These are phyloP conservation scores for Hydractinia echinata DNA, from an alignment of 30 jellyfish, hydroid and myxozoan genomes.

Conservation along the genomic window DNA sequence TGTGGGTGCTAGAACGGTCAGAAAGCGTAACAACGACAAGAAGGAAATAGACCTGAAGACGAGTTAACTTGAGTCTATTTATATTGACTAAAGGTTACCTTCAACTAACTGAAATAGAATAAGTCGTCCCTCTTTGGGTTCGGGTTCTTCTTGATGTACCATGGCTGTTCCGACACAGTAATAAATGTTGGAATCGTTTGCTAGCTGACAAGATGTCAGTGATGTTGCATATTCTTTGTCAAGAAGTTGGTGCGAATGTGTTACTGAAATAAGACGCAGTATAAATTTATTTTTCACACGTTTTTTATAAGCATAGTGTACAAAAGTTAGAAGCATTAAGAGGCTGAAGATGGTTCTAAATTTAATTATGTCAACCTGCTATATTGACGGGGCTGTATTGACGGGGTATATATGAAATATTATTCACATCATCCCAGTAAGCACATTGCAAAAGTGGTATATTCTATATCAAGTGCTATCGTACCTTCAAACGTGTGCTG, in stretches of 20 bases:
- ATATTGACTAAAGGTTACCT: slow-evolving; percentile 27
- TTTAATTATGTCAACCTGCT: too few species aligned
- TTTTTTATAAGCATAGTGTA: too few species aligned
- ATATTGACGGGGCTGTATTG: too few species aligned
- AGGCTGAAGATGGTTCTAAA: too few species aligned
- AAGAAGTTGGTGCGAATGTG: slow-evolving; percentile 71
- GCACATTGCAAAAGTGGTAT: neutral
- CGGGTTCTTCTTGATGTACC: slow-evolving; percentile 80
- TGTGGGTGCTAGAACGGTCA: too few species aligned
- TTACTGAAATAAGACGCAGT: slow-evolving; percentile 32
- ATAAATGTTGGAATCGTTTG: slow-evolving; percentile 70
- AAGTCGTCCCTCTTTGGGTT: slow-evolving; percentile 79
- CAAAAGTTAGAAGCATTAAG: too few species aligned
- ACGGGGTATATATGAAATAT: too few species aligned
- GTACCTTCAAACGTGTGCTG: slow-evolving; percentile 98
- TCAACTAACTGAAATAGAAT: slow-evolving; percentile 70
- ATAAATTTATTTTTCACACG: too few species aligned
- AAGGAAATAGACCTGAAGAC: too few species aligned
- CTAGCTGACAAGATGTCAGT: slow-evolving; percentile 69
- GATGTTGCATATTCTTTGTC: slow-evolving; percentile 82
- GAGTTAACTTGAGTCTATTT: neutral
- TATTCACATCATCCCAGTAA: too few species aligned
- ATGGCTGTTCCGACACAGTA: slow-evolving; percentile 91
- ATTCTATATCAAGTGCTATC: neutral
- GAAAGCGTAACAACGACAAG: too few species aligned